Base-by-base conservation (phyloP, 64 coral and sea anemone genomes). In the Stichodactyla mertensii region DNA sequence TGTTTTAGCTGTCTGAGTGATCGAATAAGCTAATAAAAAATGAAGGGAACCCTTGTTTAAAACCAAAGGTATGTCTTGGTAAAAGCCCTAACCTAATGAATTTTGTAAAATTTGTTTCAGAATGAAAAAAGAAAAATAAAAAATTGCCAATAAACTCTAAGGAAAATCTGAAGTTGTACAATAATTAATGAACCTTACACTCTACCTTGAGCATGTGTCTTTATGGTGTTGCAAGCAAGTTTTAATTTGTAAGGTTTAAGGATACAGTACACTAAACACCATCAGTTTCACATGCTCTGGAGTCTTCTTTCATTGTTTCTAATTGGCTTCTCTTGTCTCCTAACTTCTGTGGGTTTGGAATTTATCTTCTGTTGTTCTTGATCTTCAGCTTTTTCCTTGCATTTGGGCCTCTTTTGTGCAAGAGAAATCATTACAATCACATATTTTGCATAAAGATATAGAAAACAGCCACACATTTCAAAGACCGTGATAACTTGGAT, bases 171-270 rank as follows among this genome's bases (percentile, higher is more conserved):
- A 24, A 28, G n/a, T n/a, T 28, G 23, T 57, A 66, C 8, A 74
- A 74, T 12, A 27, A 74, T 74, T 28, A 6, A 74, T 24, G 27
- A 64, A 64, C 18, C 69, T 22, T 10, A 22, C 19, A 19, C 4
- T 27, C 11, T 74, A 74, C 69, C 69, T 74, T 74, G 24, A 31
- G 23, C 69, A 74, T 74, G 69, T 67, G 69, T 74, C 69, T 74
- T 74, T 6, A 74, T 74, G 69, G 24, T 31, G 69, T 74, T 74
- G 69, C 69, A 74, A 28, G 69, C 11, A 13, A 36, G 31, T 36
- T 36, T 36, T 36, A 1, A 36, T 36, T 36, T 19, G 20, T 10
- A 27, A 28, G 69, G 10, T 74, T 74, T 8, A 31, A 74, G 22
- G 24, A 74, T 28, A 13, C 24, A 74, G n/a, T n/a, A 27, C 69